Evolutionary conservation across 2,888 invertebrate species (phyloP).

Genomic region (Eurytoma californica): DNA sequence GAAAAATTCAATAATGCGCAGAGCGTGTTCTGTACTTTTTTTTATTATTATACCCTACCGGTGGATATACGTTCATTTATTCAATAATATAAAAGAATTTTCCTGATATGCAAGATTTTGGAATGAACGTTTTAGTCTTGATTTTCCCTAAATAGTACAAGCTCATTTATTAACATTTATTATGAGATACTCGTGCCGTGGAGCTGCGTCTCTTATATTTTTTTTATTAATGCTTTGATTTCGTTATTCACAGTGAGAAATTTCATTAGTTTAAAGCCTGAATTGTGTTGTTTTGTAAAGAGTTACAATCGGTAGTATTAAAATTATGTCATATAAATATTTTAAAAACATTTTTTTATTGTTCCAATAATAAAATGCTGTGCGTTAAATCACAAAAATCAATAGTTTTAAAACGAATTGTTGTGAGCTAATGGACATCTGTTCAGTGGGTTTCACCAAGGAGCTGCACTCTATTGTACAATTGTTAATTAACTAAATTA

Average conservation of each 20-base stretch:
- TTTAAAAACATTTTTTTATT: no score
- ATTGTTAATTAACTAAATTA: no score
- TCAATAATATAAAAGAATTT: constrained; percentile 59
- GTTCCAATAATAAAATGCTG: no score
- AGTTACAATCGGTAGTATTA: background rate
- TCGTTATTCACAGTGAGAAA: no score
- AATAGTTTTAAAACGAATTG: no score
- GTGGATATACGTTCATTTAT: constrained; percentile 37
- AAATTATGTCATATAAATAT: no score
- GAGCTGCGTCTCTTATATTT: constrained; percentile 22
- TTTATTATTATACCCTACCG: constrained; percentile 30
- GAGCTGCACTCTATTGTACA: no score
- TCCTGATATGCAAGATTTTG: constrained; percentile 62
- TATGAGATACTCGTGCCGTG: constrained; percentile 49
- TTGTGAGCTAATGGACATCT: no score
- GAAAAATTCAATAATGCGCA: constrained; percentile 30
- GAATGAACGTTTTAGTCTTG: constrained; percentile 63
- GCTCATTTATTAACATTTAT: constrained; percentile 59
- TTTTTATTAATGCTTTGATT: background rate
- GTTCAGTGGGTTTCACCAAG: no score
- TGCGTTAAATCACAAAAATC: no score
- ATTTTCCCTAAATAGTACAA: constrained; percentile 62
- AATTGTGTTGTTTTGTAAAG: constrained; percentile 4
- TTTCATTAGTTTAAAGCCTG: background rate
- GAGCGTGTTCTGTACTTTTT: constrained; percentile 5